phyloP scores from a whole-genome alignment of 1,140 invertebrate species.

The Branchinecta lindahli region DNA sequence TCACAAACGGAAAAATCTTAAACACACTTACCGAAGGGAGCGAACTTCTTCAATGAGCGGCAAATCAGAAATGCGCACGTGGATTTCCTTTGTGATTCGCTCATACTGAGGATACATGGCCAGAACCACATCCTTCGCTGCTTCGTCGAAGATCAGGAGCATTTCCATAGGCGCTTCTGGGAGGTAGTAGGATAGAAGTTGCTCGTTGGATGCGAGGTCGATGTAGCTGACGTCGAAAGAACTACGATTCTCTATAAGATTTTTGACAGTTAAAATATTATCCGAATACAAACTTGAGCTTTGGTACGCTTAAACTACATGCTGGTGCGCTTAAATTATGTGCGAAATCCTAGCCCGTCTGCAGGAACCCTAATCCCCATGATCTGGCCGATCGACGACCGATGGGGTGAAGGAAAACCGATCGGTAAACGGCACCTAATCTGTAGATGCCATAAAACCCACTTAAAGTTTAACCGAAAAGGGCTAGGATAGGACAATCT shows the following conservation, averaged over 20 bases:
- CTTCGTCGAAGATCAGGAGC: conserved; percentile 86
- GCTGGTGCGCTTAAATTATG: no score
- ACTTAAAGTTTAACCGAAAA: no score
- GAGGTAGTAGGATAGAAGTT: conserved; percentile 87
- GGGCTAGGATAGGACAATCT: no score
- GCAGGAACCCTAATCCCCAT: no score
- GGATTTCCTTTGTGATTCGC: conserved; percentile 77
- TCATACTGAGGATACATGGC: conserved; percentile 93
- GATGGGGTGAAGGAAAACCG: no score
- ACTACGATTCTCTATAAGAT: conserved; percentile 40
- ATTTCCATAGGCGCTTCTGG: conserved; percentile 95
- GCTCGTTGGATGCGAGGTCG: conserved; percentile 69
- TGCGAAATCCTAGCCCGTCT: no score
- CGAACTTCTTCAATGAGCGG: conserved; percentile 91
- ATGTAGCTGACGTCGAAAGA: conserved; percentile 91
- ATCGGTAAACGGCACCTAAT: no score
- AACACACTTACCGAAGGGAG: conserved; percentile 51
- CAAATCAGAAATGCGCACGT: conserved; percentile 84
- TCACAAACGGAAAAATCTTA: neutral
- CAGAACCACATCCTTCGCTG: conserved; percentile 83
- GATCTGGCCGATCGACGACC: no score
- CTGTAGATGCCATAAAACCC: no score
- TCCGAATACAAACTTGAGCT: conserved; percentile 6
- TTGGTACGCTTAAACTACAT: no score
- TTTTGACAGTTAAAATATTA: conserved; percentile 19